A percentile compares a stretch with the other conserved stretches of the same genome.
phyloP scores from a whole-genome alignment of 2,888 invertebrate species.

The Papilio demoleus region DNA sequence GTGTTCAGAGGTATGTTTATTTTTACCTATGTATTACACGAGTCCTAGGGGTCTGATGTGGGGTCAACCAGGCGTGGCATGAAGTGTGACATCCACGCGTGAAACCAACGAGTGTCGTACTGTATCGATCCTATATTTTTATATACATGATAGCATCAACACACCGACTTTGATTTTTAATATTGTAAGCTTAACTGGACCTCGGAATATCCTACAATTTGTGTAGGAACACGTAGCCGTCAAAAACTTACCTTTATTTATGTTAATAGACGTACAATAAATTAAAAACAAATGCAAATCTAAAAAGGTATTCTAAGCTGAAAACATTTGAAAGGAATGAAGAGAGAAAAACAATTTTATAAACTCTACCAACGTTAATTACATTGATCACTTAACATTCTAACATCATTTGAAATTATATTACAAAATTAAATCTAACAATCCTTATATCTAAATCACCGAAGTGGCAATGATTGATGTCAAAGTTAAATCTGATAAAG shows the following conservation, averaged over 20 bases:
- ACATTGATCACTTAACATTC: too few species aligned
- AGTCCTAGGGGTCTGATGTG: background rate
- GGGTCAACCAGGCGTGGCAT: background rate
- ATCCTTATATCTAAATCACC: background rate
- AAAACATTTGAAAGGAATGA: too few species aligned
- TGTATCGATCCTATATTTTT: slow-evolving; percentile 22
- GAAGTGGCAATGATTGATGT: slow-evolving; percentile 9
- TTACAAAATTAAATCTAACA: background rate
- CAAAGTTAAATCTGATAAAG: background rate
- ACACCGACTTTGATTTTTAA: background rate
- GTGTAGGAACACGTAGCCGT: too few species aligned
- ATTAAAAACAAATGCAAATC: too few species aligned
- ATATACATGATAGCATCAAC: background rate
- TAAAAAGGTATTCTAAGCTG: too few species aligned
- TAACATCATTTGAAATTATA: too few species aligned
- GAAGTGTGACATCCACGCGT: slow-evolving; percentile 19
- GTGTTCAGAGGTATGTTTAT: background rate
- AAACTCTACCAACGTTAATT: background rate
- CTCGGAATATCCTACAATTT: too few species aligned
- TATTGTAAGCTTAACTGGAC: background rate
- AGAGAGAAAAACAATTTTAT: too few species aligned
- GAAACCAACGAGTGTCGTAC: background rate
- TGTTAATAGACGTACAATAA: too few species aligned
- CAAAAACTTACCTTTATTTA: too few species aligned
- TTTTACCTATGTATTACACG: background rate